Conservation (phyloP, 1,140 invertebrate species). For the Meteorus sp. region DNA sequence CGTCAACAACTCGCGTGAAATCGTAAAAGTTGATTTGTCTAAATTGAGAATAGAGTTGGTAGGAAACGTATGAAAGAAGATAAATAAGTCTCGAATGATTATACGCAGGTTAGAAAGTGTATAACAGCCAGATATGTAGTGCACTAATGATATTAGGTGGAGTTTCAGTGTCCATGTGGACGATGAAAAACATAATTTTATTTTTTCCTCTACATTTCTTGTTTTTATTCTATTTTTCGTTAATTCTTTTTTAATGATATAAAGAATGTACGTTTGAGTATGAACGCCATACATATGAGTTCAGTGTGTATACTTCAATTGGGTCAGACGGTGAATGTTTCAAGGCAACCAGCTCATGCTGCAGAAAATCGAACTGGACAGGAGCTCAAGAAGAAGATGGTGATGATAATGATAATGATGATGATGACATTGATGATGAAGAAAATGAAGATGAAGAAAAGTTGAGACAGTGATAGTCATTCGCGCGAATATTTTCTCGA, state of each 20-base stretch:
- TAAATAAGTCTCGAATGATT: neutral
- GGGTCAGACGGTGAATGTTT: slow-evolving; percentile 5
- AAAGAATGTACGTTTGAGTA: neutral
- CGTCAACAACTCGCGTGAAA: slow-evolving; percentile 1
- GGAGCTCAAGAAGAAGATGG: neutral
- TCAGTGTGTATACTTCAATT: neutral
- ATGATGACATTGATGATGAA: neutral
- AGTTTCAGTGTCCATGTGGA: neutral
- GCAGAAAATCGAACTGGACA: slow-evolving; percentile 3
- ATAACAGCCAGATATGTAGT: slow-evolving; percentile 6
- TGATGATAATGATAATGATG: neutral
- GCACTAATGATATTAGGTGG: slow-evolving; percentile 5
- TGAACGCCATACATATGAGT: neutral
- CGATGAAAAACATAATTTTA: neutral
- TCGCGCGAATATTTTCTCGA: slow-evolving; percentile 7
- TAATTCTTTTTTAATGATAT: neutral
- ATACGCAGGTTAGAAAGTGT: slow-evolving; percentile 11
- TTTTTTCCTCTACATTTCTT: neutral
- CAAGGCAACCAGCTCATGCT: slow-evolving; percentile 8
- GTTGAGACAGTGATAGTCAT: neutral
- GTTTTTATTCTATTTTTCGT: neutral
- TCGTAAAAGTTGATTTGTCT: slow-evolving; percentile 15
- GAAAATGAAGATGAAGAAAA: slow-evolving; percentile 3
- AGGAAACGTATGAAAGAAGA: slow-evolving; percentile 1
- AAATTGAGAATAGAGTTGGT: slow-evolving; percentile 1